phyloP scores from a whole-genome alignment of 2,888 invertebrate genomes.

The Agonopterix subpropinquella region DNA sequence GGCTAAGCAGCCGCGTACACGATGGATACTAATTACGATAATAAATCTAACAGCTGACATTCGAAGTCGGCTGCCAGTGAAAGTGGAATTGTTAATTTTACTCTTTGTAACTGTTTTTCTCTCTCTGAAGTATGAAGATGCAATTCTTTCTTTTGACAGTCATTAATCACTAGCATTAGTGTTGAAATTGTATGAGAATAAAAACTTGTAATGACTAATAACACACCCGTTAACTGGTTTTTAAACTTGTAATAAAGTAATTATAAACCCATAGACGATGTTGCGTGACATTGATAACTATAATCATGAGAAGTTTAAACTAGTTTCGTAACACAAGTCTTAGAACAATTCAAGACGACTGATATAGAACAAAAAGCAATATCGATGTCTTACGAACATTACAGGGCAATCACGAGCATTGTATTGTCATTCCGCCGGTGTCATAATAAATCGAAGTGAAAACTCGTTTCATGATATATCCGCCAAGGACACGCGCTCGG shows the following conservation, averaged over 20 bases:
- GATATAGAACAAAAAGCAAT: too few species aligned
- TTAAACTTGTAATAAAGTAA: too few species aligned
- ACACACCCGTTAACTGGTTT: too few species aligned
- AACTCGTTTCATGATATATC: conserved; percentile 25
- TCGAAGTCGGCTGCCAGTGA: conserved; percentile 16
- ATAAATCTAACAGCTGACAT: conserved; percentile 30
- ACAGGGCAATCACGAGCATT: too few species aligned
- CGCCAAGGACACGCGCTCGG: conserved; percentile 13
- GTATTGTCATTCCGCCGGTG: conserved; percentile 9
- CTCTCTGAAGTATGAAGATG: neutral
- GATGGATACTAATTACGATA: conserved; percentile 10
- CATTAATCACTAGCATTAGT: neutral
- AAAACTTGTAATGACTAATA: neutral
- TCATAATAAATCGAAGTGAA: conserved; percentile 37
- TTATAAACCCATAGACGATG: too few species aligned
- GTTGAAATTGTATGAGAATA: neutral
- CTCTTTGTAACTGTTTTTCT: neutral
- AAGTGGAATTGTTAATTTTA: conserved; percentile 20
- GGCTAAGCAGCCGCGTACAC: conserved; percentile 12
- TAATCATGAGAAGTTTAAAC: too few species aligned
- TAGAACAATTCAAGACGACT: too few species aligned
- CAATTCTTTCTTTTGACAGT: neutral
- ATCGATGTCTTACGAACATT: too few species aligned
- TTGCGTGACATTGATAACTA: too few species aligned
- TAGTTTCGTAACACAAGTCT: too few species aligned